Conservation (phyloP, 2,113 vertebrate genomes). For the Chamaetylas fuelleborni region DNA sequence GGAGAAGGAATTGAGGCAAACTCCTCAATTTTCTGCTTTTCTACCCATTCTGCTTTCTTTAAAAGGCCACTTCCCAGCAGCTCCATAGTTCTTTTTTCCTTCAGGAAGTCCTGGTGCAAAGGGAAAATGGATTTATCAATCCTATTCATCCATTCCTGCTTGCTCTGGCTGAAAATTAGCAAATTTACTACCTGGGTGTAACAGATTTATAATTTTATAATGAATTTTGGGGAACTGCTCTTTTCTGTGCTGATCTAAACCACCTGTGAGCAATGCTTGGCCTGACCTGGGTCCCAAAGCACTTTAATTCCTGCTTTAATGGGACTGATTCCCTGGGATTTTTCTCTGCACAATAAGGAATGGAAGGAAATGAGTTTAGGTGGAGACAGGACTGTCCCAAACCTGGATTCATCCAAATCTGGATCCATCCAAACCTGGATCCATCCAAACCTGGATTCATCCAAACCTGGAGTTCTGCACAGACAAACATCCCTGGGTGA, state of each 20-base stretch:
- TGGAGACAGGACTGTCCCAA: fast-evolving
- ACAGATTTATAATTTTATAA: fast-evolving
- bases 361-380: neutral
- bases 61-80: fast-evolving
- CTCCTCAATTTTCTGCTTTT: neutral
- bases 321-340: neutral
- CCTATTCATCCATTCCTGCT: fast-evolving
- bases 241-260: neutral
- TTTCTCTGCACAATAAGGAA: neutral
- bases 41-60: neutral
- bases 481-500: neutral
- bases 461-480: fast-evolving
- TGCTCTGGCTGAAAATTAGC: neutral
- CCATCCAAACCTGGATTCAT: too few relatives aligned
- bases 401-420: too few relatives aligned
- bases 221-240: neutral
- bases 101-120: neutral
- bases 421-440: too few relatives aligned
- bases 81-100: neutral
- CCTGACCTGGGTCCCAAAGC: neutral
- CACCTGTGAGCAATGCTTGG: neutral
- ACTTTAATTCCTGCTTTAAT: neutral
- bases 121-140: neutral
- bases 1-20: neutral
- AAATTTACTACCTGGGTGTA: fast-evolving